Percentiles rank a stretch among this genome's conserved stretches.
phyloP scores from a whole-genome alignment of 2,797 vertebrate species.

The Lindbergichthys nudifrons region DNA sequence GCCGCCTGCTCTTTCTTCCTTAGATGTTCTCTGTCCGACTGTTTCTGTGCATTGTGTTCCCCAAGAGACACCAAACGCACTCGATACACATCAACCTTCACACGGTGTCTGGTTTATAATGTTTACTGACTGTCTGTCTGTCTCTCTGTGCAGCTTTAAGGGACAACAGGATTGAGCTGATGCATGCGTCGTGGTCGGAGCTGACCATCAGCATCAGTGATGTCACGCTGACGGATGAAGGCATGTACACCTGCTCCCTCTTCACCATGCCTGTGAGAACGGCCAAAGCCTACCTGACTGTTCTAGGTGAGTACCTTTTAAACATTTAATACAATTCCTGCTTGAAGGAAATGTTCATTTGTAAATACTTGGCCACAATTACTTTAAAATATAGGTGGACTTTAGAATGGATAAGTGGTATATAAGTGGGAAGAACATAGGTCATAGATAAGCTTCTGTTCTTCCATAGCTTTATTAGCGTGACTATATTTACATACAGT shows the following conservation, averaged over 20 bases:
- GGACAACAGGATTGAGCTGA: conserved; percentile 97
- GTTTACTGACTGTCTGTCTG: conserved; percentile 31
- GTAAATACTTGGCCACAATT: too few species aligned
- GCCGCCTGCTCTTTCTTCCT: neutral
- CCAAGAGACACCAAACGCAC: neutral
- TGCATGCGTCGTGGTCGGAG: conserved; percentile 94
- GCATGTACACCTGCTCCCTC: conserved; percentile 97
- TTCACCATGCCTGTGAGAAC: conserved; percentile 99
- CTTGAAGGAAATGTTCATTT: neutral
- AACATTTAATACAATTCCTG: neutral
- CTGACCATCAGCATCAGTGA: conserved; percentile 97
- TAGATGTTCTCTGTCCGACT: neutral
- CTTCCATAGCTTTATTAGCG: too few species aligned
- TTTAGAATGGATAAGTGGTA: too few species aligned
- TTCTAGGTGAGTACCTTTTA: conserved; percentile 89
- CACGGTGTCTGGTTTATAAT: neutral
- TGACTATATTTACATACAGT: too few species aligned
- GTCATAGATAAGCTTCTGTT: too few species aligned
- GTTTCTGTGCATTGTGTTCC: neutral
- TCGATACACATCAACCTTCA: neutral
- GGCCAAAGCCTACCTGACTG: conserved; percentile 96
- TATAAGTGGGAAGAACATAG: too few species aligned
- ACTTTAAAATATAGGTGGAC: too few species aligned
- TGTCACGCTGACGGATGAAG: conserved; percentile 93
- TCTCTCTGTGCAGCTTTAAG: conserved; percentile 89